A percentile compares a stretch with the other conserved stretches of the same genome.
These are phyloP conservation scores for Sorex araneus DNA, from an alignment of 2,113 vertebrate species.

Conservation along the genomic window DNA sequence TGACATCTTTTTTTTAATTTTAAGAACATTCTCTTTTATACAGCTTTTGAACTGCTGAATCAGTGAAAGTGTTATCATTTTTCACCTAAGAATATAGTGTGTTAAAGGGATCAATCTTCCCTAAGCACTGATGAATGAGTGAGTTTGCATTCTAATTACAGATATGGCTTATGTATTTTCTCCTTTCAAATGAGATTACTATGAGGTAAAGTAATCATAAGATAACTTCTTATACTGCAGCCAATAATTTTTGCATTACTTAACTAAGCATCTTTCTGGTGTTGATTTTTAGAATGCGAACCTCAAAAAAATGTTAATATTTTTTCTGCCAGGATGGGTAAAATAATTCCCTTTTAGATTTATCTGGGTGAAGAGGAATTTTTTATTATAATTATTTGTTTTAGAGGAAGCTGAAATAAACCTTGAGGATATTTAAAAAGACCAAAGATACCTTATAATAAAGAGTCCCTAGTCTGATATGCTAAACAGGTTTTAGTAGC, in stretches of 20 bases:
- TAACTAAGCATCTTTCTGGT: constrained; percentile 72
- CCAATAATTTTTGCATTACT: constrained; percentile 70
- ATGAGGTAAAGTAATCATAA: constrained; percentile 73
- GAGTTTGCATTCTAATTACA: constrained; percentile 78
- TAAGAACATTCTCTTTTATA: constrained; percentile 59
- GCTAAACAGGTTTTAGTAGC: constrained; percentile 81
- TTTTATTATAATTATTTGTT: constrained; percentile 79
- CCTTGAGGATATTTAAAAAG: constrained; percentile 80
- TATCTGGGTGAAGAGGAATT: constrained; percentile 63
- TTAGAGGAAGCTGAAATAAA: constrained; percentile 75
- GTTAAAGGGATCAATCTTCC: constrained; percentile 71
- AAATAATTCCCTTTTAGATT: constrained; percentile 72
- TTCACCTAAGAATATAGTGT: constrained; percentile 64
- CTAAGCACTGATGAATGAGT: constrained; percentile 69
- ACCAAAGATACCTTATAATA: constrained; percentile 69
- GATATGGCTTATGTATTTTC: constrained; percentile 70
- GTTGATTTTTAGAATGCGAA: constrained; percentile 73
- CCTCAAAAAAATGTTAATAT: constrained; percentile 79
- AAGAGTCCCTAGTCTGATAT: constrained; percentile 69
- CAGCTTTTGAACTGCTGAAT: constrained; percentile 36
- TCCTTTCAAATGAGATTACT: constrained; percentile 78
- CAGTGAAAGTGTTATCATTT: constrained; percentile 60
- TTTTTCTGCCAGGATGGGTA: constrained; percentile 73
- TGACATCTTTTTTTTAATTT: constrained; percentile 40
- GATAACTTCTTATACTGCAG: constrained; percentile 71